Conservation (phyloP, 2,113 vertebrate genomes). For the Mesembrinibis cayennensis region DNA sequence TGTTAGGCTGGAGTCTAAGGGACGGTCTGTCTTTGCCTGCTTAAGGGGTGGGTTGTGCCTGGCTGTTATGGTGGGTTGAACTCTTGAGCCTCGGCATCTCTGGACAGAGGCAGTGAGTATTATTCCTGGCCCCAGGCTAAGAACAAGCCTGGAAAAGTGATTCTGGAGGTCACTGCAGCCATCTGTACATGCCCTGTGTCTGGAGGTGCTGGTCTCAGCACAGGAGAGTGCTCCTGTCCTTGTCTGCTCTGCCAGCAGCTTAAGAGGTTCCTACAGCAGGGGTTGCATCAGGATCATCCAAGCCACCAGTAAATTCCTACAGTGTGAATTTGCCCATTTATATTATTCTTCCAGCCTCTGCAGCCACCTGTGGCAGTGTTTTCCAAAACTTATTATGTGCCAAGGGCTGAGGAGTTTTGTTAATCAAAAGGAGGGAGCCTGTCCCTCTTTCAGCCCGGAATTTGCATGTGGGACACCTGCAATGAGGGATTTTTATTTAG, state of each 20-base stretch:
- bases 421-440: background rate
- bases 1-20: background rate
- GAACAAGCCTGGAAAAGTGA: background rate
- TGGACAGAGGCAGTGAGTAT: background rate
- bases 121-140: background rate
- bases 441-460: background rate
- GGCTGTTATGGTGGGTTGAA: background rate
- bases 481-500: background rate
- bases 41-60: background rate
- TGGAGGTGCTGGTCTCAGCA: background rate
- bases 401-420: background rate
- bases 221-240: background rate
- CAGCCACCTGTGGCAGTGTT: background rate
- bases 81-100: background rate
- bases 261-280: background rate
- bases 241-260: background rate
- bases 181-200: accelerated
- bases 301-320: background rate
- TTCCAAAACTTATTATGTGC: background rate
- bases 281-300: background rate
- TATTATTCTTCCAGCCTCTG: background rate
- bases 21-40: background rate
- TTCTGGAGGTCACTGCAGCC: background rate
- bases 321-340: background rate
- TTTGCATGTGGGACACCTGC: background rate